phyloP scores from a whole-genome alignment of 2,888 invertebrate genomes.

The Abscondita cerata region DNA sequence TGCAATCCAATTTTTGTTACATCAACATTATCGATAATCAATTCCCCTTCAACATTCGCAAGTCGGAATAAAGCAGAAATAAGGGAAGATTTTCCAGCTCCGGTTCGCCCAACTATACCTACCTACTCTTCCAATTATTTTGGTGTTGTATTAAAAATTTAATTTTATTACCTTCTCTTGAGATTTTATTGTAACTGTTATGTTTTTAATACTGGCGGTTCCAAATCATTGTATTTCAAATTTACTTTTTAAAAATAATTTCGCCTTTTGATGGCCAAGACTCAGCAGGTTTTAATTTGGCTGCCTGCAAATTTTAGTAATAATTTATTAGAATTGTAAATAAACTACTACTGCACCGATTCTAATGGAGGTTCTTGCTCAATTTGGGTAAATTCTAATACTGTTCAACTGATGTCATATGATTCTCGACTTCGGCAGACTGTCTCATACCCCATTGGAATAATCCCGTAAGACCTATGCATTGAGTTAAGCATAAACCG shows the following conservation, averaged over 20 bases:
- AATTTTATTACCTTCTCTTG: conserved; percentile 59
- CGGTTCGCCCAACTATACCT: conserved; percentile 67
- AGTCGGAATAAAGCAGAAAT: conserved; percentile 66
- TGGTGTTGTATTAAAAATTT: background rate
- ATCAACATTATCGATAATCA: conserved; percentile 64
- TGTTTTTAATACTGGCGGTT: conserved; percentile 68
- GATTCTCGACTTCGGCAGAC: conserved; percentile 70
- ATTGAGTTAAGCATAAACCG: conserved; percentile 64
- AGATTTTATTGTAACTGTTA: conserved; percentile 60
- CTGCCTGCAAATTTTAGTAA: background rate
- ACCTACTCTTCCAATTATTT: conserved; percentile 45
- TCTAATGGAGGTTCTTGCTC: conserved; percentile 57
- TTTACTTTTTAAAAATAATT: conserved; percentile 66
- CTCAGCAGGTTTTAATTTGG: conserved; percentile 59
- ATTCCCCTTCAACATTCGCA: conserved; percentile 61
- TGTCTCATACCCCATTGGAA: conserved; percentile 74
- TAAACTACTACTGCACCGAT: conserved; percentile 45
- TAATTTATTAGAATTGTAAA: background rate
- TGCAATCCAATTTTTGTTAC: conserved; percentile 61
- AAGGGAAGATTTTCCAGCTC: conserved; percentile 65
- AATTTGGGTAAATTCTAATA: conserved; percentile 67
- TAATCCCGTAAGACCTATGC: conserved; percentile 60
- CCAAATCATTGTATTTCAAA: conserved; percentile 68
- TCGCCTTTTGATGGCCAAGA: conserved; percentile 70
- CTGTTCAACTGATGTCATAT: conserved; percentile 72